phyloP scores from a whole-genome alignment of 2,113 vertebrate genomes.

The Miniopterus natalensis region DNA sequence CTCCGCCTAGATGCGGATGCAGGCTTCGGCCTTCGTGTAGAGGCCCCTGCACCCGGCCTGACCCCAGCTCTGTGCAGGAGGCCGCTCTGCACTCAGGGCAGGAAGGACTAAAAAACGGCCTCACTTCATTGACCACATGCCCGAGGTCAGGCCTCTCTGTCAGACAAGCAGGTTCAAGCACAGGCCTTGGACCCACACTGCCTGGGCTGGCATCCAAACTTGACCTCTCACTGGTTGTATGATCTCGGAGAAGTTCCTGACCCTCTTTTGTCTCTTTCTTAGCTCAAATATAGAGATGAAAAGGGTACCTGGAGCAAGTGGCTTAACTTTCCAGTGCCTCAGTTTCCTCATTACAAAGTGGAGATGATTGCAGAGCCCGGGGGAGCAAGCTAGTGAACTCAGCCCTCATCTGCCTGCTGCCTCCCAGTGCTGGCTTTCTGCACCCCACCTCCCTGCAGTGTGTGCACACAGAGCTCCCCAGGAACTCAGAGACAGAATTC shows the following conservation, averaged over 20 bases:
- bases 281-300: not conserved
- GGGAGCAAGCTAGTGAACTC: fast-evolving
- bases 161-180: not conserved
- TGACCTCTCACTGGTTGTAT: not conserved
- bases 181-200: not conserved
- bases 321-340: not conserved
- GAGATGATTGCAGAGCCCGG: not conserved
- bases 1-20: fast-evolving
- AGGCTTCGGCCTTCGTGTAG: not conserved
- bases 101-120: not conserved
- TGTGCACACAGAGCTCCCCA: not conserved
- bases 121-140: not conserved
- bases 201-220: not conserved
- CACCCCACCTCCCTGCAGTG: fast-evolving
- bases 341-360: not conserved
- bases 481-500: not conserved
- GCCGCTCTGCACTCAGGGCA: fast-evolving
- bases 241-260: not conserved
- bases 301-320: not conserved
- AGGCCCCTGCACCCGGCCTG: not conserved
- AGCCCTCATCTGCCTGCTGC: not conserved
- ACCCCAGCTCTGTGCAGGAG: not conserved
- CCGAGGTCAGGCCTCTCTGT: not conserved
- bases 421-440: not conserved
- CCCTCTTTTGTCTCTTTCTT: not conserved